These are phyloP conservation scores for Agelastica alni DNA, from an alignment of 2,888 invertebrate genomes.

Conservation along the genomic window DNA sequence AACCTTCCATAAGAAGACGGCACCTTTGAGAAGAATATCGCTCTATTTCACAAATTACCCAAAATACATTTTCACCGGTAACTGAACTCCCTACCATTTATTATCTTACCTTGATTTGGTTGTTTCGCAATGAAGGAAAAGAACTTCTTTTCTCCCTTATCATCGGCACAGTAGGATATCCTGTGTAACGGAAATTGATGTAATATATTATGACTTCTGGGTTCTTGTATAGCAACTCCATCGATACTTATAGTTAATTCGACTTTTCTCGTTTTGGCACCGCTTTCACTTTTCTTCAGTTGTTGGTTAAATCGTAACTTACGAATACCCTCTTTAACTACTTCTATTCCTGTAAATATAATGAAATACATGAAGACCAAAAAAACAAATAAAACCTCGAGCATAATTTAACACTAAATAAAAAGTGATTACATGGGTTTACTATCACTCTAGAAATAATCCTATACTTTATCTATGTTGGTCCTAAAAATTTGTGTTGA, in stretches of 20 bases:
- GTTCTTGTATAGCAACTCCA: constrained; percentile 89
- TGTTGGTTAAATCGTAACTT: constrained; percentile 94
- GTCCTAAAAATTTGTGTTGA: too few relatives aligned
- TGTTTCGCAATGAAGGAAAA: constrained; percentile 94
- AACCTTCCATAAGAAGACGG: too few relatives aligned
- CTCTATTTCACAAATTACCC: too few relatives aligned
- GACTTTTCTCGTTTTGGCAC: constrained; percentile 87
- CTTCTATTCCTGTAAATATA: constrained; percentile 73
- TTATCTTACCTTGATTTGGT: constrained; percentile 54
- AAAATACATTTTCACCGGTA: too few relatives aligned
- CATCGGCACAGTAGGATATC: constrained; percentile 98
- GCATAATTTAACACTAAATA: constrained; percentile 4
- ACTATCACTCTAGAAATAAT: too few relatives aligned
- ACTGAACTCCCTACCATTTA: too few relatives aligned
- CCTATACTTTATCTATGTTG: too few relatives aligned
- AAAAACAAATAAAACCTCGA: not conserved
- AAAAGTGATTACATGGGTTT: not conserved
- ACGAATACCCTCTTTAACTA: constrained; percentile 96
- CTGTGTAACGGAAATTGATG: constrained; percentile 96
- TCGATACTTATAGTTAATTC: constrained; percentile 97
- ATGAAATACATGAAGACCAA: not conserved
- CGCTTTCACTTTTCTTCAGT: constrained; percentile 86
- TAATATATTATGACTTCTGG: constrained; percentile 76
- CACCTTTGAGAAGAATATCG: too few relatives aligned
- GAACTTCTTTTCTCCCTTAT: constrained; percentile 96